Conservation (phyloP, 1,140 invertebrate species). For the Listronotus bonariensis region DNA sequence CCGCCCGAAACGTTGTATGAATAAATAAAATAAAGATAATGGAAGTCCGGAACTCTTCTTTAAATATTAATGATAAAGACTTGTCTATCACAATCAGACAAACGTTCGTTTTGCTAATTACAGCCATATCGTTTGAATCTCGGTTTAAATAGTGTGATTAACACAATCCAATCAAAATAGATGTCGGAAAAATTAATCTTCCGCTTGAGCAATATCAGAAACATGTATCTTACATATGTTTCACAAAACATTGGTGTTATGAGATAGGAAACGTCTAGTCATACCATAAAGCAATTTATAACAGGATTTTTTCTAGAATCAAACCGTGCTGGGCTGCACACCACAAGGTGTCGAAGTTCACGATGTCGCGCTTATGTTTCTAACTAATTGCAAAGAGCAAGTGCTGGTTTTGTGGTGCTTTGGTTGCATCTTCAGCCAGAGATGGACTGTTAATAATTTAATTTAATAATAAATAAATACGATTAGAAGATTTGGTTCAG, state of each 20-base stretch:
- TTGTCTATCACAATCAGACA: too few species aligned
- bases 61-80: too few species aligned
- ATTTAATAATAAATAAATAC: too few species aligned
- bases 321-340: constrained; percentile 5
- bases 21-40: too few species aligned
- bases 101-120: too few species aligned
- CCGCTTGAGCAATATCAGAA: not conserved
- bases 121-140: too few species aligned
- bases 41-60: too few species aligned
- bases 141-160: too few species aligned
- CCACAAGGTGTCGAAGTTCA: constrained; percentile 30
- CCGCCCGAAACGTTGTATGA: too few species aligned
- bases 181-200: constrained; percentile 7
- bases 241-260: not conserved
- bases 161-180: not conserved
- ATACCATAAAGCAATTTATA: constrained; percentile 21
- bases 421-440: constrained; percentile 11
- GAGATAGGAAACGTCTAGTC: not conserved
- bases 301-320: constrained; percentile 21
- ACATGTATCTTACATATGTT: constrained; percentile 28
- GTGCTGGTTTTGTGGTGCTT: constrained; percentile 7
- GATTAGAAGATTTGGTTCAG: too few species aligned
- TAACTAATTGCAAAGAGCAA: constrained; percentile 22
- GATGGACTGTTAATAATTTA: too few species aligned
- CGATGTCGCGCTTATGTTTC: constrained; percentile 30